phyloP scores from a whole-genome alignment of 1,140 invertebrate species.

The Odontomachus brunneus region DNA sequence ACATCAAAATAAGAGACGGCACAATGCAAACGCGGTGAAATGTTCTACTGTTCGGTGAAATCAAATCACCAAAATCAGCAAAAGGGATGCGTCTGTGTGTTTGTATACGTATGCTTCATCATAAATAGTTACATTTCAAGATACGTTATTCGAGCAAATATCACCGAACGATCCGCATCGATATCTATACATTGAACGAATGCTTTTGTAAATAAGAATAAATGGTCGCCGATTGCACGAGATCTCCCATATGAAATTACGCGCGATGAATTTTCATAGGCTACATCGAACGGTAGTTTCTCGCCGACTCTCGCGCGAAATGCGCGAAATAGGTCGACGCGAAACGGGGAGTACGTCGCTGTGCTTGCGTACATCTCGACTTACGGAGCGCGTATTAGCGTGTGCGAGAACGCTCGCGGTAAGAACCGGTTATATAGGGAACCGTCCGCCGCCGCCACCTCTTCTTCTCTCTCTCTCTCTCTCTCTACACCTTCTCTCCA shows the following conservation, averaged over 20 bases:
- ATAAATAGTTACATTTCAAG: no score
- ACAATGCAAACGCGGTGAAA: constrained; percentile 11
- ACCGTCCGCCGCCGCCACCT: constrained; percentile 77
- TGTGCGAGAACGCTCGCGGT: constrained; percentile 66
- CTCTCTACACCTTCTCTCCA: constrained; percentile 65
- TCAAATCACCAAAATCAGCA: not conserved
- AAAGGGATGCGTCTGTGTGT: not conserved
- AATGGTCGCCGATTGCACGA: no score
- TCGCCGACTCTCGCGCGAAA: constrained; percentile 63
- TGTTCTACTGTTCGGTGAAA: constrained; percentile 13
- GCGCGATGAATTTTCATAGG: no score
- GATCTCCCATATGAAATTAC: no score
- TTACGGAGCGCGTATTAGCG: constrained; percentile 56
- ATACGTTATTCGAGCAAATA: no score
- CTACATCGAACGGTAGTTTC: constrained; percentile 41
- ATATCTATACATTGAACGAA: no score
- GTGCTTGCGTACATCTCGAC: constrained; percentile 43
- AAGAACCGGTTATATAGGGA: constrained; percentile 82
- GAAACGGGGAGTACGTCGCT: constrained; percentile 65
- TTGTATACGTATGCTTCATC: no score
- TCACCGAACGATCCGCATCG: no score
- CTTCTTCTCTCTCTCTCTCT: constrained; percentile 71
- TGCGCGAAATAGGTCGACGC: constrained; percentile 70
- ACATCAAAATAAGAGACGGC: no score
- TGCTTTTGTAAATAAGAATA: no score